Conservation (phyloP, 2,113 vertebrate genomes). For the Ictalurus furcatus region DNA sequence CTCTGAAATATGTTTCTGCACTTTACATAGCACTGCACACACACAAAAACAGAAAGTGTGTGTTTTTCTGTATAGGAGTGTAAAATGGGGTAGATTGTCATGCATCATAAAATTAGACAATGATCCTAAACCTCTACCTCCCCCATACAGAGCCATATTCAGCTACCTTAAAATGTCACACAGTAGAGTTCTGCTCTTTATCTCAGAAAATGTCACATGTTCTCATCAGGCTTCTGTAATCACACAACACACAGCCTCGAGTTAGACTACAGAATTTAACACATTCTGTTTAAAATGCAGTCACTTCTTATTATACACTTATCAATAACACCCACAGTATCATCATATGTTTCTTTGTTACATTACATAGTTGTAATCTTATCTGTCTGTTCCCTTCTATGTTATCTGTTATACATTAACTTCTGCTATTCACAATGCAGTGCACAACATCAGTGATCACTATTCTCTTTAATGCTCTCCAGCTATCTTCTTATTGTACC, state of each 20-base stretch:
- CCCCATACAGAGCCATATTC: conserved; percentile 6
- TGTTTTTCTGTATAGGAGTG: neutral
- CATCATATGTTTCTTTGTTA: neutral
- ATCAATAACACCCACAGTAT: neutral
- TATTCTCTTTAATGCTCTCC: neutral
- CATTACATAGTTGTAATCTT: neutral
- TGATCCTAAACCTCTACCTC: conserved; percentile 15
- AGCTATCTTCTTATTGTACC: neutral
- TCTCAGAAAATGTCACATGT: conserved; percentile 38
- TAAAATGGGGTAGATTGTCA: neutral
- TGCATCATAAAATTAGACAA: conserved; percentile 32
- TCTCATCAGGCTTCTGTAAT: neutral
- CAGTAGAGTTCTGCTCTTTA: conserved; percentile 25
- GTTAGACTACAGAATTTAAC: neutral
- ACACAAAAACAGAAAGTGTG: neutral
- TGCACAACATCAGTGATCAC: neutral
- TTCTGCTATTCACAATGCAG: neutral
- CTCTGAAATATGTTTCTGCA: conserved; percentile 7
- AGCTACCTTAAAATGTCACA: conserved; percentile 46
- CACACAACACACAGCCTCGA: neutral
- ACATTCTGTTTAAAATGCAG: neutral
- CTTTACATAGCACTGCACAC: conserved; percentile 20
- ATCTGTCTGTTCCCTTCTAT: neutral
- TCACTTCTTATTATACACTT: neutral
- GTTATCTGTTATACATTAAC: neutral